Evolutionary conservation across 2,888 invertebrate genomes (phyloP), one percentile per base, ranked within the genome.

Genomic region (Mellilla xanthometata): DNA sequence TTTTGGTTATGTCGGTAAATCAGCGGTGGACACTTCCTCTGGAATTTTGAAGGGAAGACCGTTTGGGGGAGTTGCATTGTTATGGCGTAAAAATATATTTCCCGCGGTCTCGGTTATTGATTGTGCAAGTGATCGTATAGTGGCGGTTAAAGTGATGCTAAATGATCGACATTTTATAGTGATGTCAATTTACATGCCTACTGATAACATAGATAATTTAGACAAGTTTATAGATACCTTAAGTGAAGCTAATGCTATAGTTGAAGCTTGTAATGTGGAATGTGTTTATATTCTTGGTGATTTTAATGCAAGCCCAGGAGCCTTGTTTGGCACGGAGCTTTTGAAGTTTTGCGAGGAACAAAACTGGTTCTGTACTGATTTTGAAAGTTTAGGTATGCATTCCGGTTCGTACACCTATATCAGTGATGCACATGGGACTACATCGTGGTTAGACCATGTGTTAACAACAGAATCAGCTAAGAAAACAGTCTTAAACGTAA

Each of bases 11-110:
- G 22, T 12, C n/a, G 41, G 34, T 0, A 30, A 24, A 6, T 34
- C 41, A 6, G 12, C 29, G 15, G 29, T 42, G 12, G 35, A 42
- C 10, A 30, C 26, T 11, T 6, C 23, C 1, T 26, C 42, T 3
- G 61, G 56, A 1, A 13, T 30, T 1, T 13, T 42, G 24, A 10
- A 26, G 8, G 40, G 40, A 0, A 19, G 40, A 11, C 33, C 40
- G 2, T 27, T 12, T 9, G 40, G 40, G 0, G 41, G 41, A 7
- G 9, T 42, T 0, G 41, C 30, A 8, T 1, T 42, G 1, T 3
- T 35, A 10, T 42, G 41, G 41, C 41, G 41, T 1, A 42, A 42
- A 15, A 30, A 12, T 26, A 9, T 42, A 8, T 42, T 42, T 35
- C 6, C 8, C 2, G n/a, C 13, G 3, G 42, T 42, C 0, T 26